Base-by-base conservation (phyloP, 1,140 invertebrate species). In the Sycophila sp. region DNA sequence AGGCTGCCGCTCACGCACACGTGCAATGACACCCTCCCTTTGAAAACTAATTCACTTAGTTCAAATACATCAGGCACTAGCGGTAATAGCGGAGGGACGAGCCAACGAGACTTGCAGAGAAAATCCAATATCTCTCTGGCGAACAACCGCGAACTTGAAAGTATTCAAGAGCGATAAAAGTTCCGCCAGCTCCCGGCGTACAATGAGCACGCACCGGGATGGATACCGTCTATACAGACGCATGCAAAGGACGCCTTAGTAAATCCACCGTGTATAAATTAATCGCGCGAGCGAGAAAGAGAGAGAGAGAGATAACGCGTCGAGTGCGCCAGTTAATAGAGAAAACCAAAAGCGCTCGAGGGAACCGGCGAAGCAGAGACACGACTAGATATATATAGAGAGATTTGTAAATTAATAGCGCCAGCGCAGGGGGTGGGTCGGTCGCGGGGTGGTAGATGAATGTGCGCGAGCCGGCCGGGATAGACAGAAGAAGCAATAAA, bases 321-420 rank as follows among this genome's bases (percentile, higher is more conserved):
- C 19, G n/a, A n/a, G n/a, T n/a, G n/a, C n/a, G n/a, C n/a, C n/a
- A n/a, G n/a, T 26, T 36, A 36, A 64, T 49, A 11, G 40, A 62
- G 22, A 24, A 1, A 24, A 58, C 8, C 26, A 42, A 13, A 28
- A 10, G 22, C 3, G 28, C 38, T n/a, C n/a, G 4, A 5, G 30
- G 34, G 4, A n/a, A 28, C 40, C 22, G 19, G 34, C 15, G 4
- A 15, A 26, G 30, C 8, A 5, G 10, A 51, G 11, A 51, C 2
- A 34, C 38, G 22, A 53, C 28, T 7, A 5, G 6, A 51, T 51
- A 51, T 51, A 51, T 6, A 15, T 1, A 26, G 30, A 36, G 32
- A 66, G 15, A 40, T 45, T 42, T 17, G 53, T 42, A 34, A 58
- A 67, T 67, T 40, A 67, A 47, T 58, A 69, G 45, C n/a, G 22